Evolutionary conservation across 2,113 vertebrate species (phyloP).

Genomic region (Empidonax alnorum): DNA sequence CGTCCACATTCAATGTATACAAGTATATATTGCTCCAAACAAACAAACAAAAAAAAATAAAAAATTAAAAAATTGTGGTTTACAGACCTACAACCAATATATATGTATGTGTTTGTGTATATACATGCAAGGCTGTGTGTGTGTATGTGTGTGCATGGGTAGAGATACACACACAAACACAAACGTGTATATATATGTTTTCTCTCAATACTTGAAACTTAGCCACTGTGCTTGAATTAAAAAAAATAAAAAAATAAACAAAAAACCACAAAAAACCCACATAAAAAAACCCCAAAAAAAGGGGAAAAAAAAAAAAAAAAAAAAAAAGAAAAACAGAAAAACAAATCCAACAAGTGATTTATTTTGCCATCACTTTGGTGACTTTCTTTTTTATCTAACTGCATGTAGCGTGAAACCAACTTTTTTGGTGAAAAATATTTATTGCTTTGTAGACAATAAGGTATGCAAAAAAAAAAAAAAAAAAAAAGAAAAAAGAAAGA

Average conservation of each 20-base stretch:
- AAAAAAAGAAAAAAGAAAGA: accelerated
- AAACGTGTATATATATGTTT: conserved; percentile 43
- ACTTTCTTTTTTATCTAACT: conserved; percentile 48
- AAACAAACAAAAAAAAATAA: background rate
- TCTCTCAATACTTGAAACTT: conserved; percentile 79
- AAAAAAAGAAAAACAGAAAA: accelerated
- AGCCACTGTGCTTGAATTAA: conserved; percentile 68
- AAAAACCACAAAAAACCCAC: background rate
- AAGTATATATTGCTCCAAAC: conserved; percentile 27
- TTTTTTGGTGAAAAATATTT: conserved; percentile 69
- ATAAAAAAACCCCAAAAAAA: background rate
- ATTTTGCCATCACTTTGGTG: conserved; percentile 36
- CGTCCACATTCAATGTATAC: background rate
- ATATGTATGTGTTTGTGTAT: conserved; percentile 57
- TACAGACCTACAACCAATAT: conserved; percentile 39
- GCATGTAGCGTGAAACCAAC: conserved; percentile 46
- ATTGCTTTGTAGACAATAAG: conserved; percentile 67
- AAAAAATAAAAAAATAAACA: background rate
- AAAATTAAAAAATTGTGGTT: background rate
- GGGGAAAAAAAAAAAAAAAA: background rate
- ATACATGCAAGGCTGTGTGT: conserved; percentile 15
- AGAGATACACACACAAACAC: conserved; percentile 36
- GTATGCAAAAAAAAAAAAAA: background rate
- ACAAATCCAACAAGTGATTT: background rate
- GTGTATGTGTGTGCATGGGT: background rate